These are phyloP conservation scores for Dicyrtomina minuta DNA, from an alignment of 2,888 invertebrate species.

Conservation along the genomic window DNA sequence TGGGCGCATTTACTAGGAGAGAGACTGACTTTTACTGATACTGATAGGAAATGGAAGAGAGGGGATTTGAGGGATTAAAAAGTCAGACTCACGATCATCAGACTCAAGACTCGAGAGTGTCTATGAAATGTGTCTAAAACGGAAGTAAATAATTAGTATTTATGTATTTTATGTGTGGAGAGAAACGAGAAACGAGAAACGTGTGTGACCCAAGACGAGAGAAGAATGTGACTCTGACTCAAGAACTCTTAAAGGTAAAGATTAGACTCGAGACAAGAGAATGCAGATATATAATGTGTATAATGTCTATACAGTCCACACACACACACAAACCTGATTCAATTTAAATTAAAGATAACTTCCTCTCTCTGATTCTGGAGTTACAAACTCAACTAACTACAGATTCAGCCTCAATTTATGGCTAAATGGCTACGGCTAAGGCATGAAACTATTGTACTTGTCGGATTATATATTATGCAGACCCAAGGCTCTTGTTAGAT, in stretches of 20 bases:
- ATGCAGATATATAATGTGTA: background rate
- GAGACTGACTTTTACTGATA: too few relatives aligned
- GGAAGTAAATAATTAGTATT: slow-evolving; percentile 9
- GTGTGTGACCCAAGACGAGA: slow-evolving; percentile 4
- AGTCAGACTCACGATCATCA: too few relatives aligned
- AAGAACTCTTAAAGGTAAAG: background rate
- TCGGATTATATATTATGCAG: slow-evolving; percentile 7
- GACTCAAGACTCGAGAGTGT: too few relatives aligned
- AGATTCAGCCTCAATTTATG: slow-evolving; percentile 6
- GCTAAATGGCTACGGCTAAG: too few relatives aligned
- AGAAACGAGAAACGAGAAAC: background rate
- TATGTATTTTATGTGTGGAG: background rate
- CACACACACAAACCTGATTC: slow-evolving; percentile 13
- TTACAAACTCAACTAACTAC: background rate
- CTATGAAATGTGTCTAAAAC: too few relatives aligned
- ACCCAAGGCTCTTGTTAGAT: background rate
- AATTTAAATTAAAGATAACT: slow-evolving; percentile 5
- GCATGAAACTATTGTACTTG: slow-evolving; percentile 8
- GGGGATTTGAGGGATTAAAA: too few relatives aligned
- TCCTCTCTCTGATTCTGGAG: slow-evolving; percentile 6
- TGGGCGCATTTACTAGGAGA: too few relatives aligned
- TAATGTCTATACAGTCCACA: too few relatives aligned
- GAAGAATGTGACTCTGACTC: slow-evolving; percentile 1
- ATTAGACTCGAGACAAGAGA: slow-evolving; percentile 1
- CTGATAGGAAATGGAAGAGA: too few relatives aligned